Base-by-base conservation (phyloP, 2,888 invertebrate genomes). In the Dryobota labecula region DNA sequence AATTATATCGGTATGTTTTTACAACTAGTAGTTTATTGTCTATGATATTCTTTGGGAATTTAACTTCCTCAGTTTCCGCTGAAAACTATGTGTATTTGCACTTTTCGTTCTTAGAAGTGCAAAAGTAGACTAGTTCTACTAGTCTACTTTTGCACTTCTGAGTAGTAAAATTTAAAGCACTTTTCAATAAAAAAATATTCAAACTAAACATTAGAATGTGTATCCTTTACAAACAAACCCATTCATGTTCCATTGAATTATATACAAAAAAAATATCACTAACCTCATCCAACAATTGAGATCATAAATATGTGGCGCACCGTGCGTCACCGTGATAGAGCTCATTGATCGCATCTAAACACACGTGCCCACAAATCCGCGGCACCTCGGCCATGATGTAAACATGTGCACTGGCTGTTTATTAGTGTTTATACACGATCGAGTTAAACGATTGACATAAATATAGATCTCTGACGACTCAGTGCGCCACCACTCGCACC, bases 201-300 rank as follows among this genome's bases (percentile, higher is more conserved):
- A 41, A 58, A 27, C 11, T 7, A 30, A 18, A 60, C 27, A 63
- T 63, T 73, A 65, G 41, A 64, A 45, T 56, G 38, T 51, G 49
- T 66, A 58, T 61, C 24, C 8, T 76, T 62, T 36, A 65, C 61
- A 74, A 70, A 73, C 53, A 75, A 43, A 65, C 38, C 13, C 70
- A 73, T 73, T 78, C 66, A 68, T 54, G 62, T 73, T 73, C 51
- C 54, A 76, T 66, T 51, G 45, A 73, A 68, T 62, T 65, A 64
- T 71, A 45, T 58, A 58, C 36, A 67, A 65, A 67, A 82, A 82
- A 83, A 85, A 85, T 76, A 88, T 84, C 82, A 93, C 93, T 91
- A 90, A 93, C 93, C 93, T 92, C 88, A 82, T 87, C 78, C 84
- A 88, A 86, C 63, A 73, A 78, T 78, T 70, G 70, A 71, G 71